phyloP scores from a whole-genome alignment of 2,888 invertebrate species.

The Osedax fenrisi region DNA sequence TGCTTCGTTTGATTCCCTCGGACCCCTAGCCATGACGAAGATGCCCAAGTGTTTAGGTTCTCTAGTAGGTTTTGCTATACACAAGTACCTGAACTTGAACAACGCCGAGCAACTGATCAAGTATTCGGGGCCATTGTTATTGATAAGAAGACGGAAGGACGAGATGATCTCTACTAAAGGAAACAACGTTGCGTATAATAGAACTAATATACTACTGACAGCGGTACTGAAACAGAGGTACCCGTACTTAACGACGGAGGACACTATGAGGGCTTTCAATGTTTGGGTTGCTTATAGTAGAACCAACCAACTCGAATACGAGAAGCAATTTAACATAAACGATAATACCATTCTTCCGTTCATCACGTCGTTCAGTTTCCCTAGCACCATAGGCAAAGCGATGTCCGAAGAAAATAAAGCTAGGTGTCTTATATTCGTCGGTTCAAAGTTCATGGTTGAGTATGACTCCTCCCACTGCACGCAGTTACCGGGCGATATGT shows the following conservation, averaged over 20 bases:
- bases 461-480: slow-evolving; percentile 75
- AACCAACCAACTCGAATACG: background rate
- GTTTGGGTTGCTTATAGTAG: slow-evolving; percentile 14
- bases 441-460: slow-evolving; percentile 68
- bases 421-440: too few relatives aligned
- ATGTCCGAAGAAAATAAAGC: too few relatives aligned
- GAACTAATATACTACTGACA: background rate
- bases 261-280: slow-evolving; percentile 3
- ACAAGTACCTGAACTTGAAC: slow-evolving; percentile 70
- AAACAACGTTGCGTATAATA: background rate
- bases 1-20: slow-evolving; percentile 88
- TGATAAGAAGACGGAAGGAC: slow-evolving; percentile 65
- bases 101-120: slow-evolving; percentile 60
- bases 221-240: background rate
- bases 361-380: too few relatives aligned
- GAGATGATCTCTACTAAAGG: slow-evolving; percentile 65
- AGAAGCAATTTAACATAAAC: too few relatives aligned
- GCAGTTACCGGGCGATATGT: slow-evolving; percentile 62
- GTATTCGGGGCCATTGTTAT: slow-evolving; percentile 65
- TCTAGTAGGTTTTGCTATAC: slow-evolving; percentile 53
- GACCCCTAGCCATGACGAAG: slow-evolving; percentile 71
- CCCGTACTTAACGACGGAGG: slow-evolving; percentile 21
- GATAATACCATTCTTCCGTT: too few relatives aligned
- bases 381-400: too few relatives aligned
- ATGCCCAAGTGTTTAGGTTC: slow-evolving; percentile 62